Percentiles rank a stretch among this genome's conserved stretches.
phyloP scores from a whole-genome alignment of 2,888 invertebrate genomes.

The Notodonta ziczac region DNA sequence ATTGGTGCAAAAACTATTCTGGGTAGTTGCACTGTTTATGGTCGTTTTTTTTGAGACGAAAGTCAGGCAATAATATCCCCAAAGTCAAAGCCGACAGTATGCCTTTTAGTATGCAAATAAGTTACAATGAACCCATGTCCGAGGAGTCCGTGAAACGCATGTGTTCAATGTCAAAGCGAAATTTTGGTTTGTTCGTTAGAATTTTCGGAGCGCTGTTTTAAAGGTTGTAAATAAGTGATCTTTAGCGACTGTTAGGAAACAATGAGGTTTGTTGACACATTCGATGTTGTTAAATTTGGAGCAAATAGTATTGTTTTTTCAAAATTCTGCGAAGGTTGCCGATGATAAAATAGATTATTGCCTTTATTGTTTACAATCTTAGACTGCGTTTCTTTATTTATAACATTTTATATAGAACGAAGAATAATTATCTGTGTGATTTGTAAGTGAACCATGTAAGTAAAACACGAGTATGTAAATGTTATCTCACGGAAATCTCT shows the following conservation, averaged over 20 bases:
- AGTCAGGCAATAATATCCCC: slow-evolving; percentile 63
- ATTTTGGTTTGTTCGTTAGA: slow-evolving; percentile 50
- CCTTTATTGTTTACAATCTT: slow-evolving; percentile 12
- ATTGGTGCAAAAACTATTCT: slow-evolving; percentile 77
- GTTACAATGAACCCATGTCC: slow-evolving; percentile 74
- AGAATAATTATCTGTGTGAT: neutral
- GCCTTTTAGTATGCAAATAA: slow-evolving; percentile 79
- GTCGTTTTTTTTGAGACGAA: slow-evolving; percentile 68
- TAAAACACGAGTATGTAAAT: slow-evolving; percentile 24
- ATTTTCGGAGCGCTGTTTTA: slow-evolving; percentile 49
- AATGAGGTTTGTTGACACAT: slow-evolving; percentile 46
- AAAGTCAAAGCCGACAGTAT: slow-evolving; percentile 63
- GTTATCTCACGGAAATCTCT: slow-evolving; percentile 36
- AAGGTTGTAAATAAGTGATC: slow-evolving; percentile 46
- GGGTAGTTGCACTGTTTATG: slow-evolving; percentile 63
- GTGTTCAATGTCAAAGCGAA: slow-evolving; percentile 67
- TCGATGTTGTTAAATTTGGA: slow-evolving; percentile 40
- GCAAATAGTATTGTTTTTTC: slow-evolving; percentile 42
- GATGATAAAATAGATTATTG: slow-evolving; percentile 20
- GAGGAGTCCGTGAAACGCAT: slow-evolving; percentile 59
- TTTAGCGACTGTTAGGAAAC: slow-evolving; percentile 40
- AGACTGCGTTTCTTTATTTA: neutral
- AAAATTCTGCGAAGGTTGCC: slow-evolving; percentile 33
- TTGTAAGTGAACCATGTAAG: slow-evolving; percentile 12
- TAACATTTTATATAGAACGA: neutral